Evolutionary conservation across 2,113 vertebrate genomes (phyloP).

Genomic region (Odobenus rosmarus): DNA sequence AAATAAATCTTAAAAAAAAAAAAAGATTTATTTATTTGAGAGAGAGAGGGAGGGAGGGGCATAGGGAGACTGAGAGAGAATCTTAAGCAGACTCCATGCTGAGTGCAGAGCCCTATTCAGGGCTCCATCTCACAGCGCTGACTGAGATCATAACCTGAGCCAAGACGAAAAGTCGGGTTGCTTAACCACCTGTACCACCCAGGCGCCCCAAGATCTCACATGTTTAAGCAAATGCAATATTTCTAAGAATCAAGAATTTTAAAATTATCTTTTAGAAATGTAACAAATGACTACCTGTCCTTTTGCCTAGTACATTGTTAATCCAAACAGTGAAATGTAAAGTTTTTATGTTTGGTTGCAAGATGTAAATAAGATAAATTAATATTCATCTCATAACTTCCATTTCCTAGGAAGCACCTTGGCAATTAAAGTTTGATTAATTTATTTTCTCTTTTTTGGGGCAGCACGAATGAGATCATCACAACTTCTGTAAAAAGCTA

Average conservation of each 20-base stretch:
- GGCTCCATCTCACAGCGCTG: not conserved
- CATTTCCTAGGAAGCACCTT: constrained; percentile 56
- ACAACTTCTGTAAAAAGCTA: not conserved
- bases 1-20: too few species aligned
- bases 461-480: not conserved
- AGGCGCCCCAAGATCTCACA: not conserved
- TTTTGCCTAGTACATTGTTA: not conserved
- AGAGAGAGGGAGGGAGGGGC: not conserved
- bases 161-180: not conserved
- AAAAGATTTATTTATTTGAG: not conserved
- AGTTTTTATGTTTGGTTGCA: constrained; percentile 38
- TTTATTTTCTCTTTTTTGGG: not conserved
- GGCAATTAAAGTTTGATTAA: constrained; percentile 59
- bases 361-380: constrained; percentile 47
- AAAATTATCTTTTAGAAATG: not conserved
- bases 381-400: constrained; percentile 55
- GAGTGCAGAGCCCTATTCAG: not conserved
- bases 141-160: not conserved
- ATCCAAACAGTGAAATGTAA: not conserved
- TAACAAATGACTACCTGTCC: not conserved
- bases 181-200: not conserved
- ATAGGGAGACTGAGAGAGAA: not conserved
- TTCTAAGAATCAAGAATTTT: not conserved
- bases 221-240: not conserved
- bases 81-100: not conserved